These are phyloP conservation scores for Bhutanitis thaidina DNA, from an alignment of 2,888 invertebrate species.

Conservation along the genomic window DNA sequence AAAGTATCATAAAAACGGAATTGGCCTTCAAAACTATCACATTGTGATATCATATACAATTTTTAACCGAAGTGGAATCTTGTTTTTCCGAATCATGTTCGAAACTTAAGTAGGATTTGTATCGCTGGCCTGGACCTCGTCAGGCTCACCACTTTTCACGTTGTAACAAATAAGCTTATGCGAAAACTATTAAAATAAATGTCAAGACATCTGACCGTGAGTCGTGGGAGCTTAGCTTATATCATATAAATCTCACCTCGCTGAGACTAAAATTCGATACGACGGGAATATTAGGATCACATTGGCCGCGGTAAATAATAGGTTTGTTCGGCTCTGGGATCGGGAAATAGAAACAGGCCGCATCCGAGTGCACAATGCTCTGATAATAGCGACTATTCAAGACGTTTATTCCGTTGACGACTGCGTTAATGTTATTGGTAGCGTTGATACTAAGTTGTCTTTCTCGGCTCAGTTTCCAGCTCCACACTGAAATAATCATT, in stretches of 20 bases:
- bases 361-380: slow-evolving; percentile 26
- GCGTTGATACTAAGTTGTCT: slow-evolving; percentile 23
- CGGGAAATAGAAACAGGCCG: slow-evolving; percentile 37
- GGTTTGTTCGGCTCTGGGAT: slow-evolving; percentile 25
- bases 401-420: slow-evolving; percentile 28
- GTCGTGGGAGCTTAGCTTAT: too few relatives aligned
- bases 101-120: too few relatives aligned
- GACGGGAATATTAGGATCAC: slow-evolving; percentile 34
- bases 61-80: too few relatives aligned
- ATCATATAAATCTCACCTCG: slow-evolving; percentile 24
- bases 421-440: slow-evolving; percentile 25
- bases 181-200: too few relatives aligned
- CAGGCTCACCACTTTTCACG: too few relatives aligned
- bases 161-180: too few relatives aligned
- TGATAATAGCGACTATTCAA: slow-evolving; percentile 30
- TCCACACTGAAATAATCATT: slow-evolving; percentile 28
- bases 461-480: slow-evolving; percentile 35
- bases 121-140: too few relatives aligned
- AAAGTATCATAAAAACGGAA: too few relatives aligned
- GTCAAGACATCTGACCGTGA: too few relatives aligned
- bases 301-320: slow-evolving; percentile 39
- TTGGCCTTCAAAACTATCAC: too few relatives aligned
- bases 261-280: slow-evolving; percentile 33
- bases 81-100: too few relatives aligned
- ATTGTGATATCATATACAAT: too few relatives aligned